Evolutionary conservation across 1,140 invertebrate genomes (phyloP).

Genomic region (Mercenaria mercenaria): DNA sequence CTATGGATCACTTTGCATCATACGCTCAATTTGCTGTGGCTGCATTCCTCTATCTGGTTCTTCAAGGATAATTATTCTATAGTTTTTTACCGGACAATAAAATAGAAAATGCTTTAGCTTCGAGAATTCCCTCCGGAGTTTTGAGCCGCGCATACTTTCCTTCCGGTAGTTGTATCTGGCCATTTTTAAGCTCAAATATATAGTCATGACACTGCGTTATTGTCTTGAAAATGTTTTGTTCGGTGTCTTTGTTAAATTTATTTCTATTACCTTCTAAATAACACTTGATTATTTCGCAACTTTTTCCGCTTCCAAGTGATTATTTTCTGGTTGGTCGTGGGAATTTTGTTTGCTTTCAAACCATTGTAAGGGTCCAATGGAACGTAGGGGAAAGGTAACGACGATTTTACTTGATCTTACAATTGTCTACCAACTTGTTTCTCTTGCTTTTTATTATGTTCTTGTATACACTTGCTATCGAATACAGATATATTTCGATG

Average conservation of each 20-base stretch:
- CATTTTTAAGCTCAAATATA: background rate
- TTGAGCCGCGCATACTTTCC: background rate
- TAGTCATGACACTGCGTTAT: background rate
- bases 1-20: background rate
- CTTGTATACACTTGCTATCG: too few relatives aligned
- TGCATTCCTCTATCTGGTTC: slow-evolving; percentile 27
- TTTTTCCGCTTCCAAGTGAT: too few relatives aligned
- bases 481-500: too few relatives aligned
- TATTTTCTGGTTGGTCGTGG: too few relatives aligned
- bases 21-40: background rate
- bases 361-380: background rate
- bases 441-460: too few relatives aligned
- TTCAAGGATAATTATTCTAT: background rate
- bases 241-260: background rate
- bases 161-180: background rate
- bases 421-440: too few relatives aligned
- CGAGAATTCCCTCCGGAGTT: slow-evolving; percentile 15
- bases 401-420: background rate
- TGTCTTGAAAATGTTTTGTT: background rate
- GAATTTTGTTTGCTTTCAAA: too few relatives aligned
- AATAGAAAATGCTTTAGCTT: slow-evolving; percentile 11
- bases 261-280: background rate
- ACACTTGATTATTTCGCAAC: background rate
- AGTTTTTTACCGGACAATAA: background rate
- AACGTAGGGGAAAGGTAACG: background rate